Conservation (phyloP, 2,113 vertebrate genomes). For the Dicrurus megarhynchus region DNA sequence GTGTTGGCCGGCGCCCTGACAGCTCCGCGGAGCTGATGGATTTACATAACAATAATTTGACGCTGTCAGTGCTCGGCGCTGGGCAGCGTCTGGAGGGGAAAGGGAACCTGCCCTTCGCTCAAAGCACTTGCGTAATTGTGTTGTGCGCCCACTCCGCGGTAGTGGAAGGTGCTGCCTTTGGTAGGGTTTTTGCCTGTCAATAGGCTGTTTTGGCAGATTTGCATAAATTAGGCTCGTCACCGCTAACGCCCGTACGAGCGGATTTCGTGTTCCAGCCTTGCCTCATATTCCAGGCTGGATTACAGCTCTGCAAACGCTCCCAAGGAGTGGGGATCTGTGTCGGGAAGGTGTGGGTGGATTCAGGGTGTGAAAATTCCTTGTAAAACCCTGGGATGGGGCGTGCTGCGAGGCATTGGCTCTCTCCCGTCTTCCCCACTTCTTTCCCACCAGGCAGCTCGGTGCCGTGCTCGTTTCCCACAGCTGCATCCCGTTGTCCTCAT, state of each 20-base stretch:
- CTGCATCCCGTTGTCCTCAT: not conserved
- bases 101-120: not conserved
- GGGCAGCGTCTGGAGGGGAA: not conserved
- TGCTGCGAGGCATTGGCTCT: not conserved
- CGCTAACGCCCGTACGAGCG: not conserved
- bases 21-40: not conserved
- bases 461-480: not conserved
- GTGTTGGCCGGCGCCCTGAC: not conserved
- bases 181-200: not conserved
- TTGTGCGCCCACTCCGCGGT: not conserved
- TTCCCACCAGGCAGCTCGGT: not conserved
- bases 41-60: slow-evolving; percentile 5
- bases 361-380: not conserved
- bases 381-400: not conserved
- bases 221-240: not conserved
- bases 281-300: not conserved
- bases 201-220: not conserved
- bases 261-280: not conserved
- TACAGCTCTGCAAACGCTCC: not conserved
- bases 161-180: not conserved
- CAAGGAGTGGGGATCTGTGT: not conserved
- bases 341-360: slow-evolving; percentile 23
- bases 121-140: slow-evolving; percentile 16
- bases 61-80: not conserved
- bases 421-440: not conserved